Percentiles rank a stretch among this genome's conserved stretches.
These are phyloP conservation scores for Falcaria lacertinaria DNA, from an alignment of 2,888 invertebrate genomes.

Conservation along the genomic window DNA sequence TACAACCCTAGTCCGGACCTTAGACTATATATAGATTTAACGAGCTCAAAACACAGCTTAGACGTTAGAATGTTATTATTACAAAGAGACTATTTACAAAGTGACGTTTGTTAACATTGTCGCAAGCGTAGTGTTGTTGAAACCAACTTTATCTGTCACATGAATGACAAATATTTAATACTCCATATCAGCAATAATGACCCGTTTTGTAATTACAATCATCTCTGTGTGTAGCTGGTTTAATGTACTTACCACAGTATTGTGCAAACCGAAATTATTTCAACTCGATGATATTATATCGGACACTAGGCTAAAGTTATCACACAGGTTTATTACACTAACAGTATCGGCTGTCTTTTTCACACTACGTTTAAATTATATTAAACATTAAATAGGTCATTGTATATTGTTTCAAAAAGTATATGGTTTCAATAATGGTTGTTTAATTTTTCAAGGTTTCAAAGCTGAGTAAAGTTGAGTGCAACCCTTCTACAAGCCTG, in stretches of 20 bases:
- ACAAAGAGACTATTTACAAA: too few species aligned
- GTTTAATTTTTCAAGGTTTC: constrained; percentile 25
- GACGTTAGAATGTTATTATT: too few species aligned
- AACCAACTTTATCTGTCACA: too few species aligned
- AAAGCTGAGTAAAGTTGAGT: constrained; percentile 19
- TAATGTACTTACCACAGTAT: not conserved
- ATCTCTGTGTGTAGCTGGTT: not conserved
- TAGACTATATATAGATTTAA: too few species aligned
- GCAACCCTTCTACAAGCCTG: constrained; percentile 8
- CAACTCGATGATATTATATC: not conserved
- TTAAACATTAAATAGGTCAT: too few species aligned
- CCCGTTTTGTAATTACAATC: not conserved
- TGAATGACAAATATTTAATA: too few species aligned
- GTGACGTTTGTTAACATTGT: too few species aligned
- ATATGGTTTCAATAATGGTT: constrained; percentile 4
- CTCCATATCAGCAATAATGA: not conserved
- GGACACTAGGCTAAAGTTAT: constrained; percentile 3
- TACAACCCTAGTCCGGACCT: too few species aligned
- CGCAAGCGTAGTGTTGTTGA: too few species aligned
- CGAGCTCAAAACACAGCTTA: too few species aligned
- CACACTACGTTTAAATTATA: not conserved
- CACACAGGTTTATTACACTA: constrained; percentile 1
- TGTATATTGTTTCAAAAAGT: not conserved
- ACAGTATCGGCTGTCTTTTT: not conserved
- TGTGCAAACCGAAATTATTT: not conserved